Evolutionary conservation across 23 tunicate species (phyloP), one percentile per base, ranked within the genome.

Genomic region (Trididemnum miniatum): DNA sequence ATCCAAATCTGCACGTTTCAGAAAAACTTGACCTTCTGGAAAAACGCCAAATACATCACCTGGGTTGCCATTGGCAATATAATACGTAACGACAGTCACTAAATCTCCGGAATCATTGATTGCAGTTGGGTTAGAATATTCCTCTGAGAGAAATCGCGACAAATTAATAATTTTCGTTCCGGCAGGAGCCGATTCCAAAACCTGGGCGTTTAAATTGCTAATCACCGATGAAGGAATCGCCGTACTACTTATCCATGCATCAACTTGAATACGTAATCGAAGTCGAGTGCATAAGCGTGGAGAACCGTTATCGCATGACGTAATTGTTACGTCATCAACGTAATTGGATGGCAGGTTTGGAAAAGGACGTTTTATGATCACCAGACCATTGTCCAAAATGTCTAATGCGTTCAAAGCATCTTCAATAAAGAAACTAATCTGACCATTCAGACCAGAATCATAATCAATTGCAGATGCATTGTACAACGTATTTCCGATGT

Each of bases 271-370:
- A 2, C 28, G 4, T n/a, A 86, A 69, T 7, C 49, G 51, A 52
- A 86, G 80, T 3, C 65, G 31, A 9, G 78, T n/a, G 51, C 85
- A 82, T 1, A 34, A 28, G n/a, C 51, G 59, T 2, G 90, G 86
- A 4, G 85, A 81, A 1, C 97, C 97, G 9, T 40, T 1, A 54
- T 92, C 97, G 24, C 86, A 76, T 24, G 92, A 82, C 37, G 35
- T 80, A 34, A 87, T 73, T 39, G 35, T 50, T 3, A 92, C 77
- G 0, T 38, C 40, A 71, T 87, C 27, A 4, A 60, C 52, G n/a
- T 20, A 34, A 7, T 52, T 26, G 23, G 24, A n/a, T 0, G 29
- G 59, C 3, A 76, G 36, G 12, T 22, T 22, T 34, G 75, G 57
- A 44, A 91, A 69, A 3, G 64, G 65, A 0, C 22, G 7, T 39